Evolutionary conservation across 2,113 vertebrate species (phyloP).

Genomic region (Sisor rabdophorus): DNA sequence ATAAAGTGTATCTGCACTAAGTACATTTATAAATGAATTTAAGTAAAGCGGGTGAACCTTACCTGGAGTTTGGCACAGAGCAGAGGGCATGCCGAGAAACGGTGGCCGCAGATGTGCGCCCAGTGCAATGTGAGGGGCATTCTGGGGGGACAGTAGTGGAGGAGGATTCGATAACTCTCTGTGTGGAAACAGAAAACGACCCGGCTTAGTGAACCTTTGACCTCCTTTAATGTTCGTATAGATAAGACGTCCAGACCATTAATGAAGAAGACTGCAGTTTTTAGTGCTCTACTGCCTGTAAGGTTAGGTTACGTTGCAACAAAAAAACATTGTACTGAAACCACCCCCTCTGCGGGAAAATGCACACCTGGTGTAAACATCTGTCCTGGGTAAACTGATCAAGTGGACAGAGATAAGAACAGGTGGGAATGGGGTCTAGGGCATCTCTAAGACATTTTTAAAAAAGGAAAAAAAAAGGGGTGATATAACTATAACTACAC

Average conservation of each 20-base stretch:
- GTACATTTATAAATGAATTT: too few relatives aligned
- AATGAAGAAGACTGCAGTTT: not conserved
- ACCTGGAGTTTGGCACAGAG: slow-evolving; percentile 95
- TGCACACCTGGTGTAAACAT: not conserved
- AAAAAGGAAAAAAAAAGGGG: too few relatives aligned
- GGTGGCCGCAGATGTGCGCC: slow-evolving; percentile 92
- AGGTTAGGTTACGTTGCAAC: not conserved
- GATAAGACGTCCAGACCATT: not conserved
- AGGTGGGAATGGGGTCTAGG: not conserved
- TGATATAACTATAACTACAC: too few relatives aligned
- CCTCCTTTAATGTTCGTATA: not conserved
- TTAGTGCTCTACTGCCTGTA: not conserved
- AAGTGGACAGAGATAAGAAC: not conserved
- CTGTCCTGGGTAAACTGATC: not conserved
- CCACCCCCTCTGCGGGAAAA: not conserved
- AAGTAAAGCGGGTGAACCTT: slow-evolving; percentile 51
- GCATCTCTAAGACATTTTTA: not conserved
- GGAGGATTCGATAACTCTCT: slow-evolving; percentile 91
- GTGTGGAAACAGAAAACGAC: slow-evolving; percentile 50
- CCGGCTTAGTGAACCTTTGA: not conserved
- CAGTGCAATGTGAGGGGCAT: slow-evolving; percentile 87
- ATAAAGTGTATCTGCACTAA: not conserved
- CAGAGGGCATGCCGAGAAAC: slow-evolving; percentile 88
- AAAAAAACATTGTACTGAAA: not conserved
- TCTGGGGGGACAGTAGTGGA: slow-evolving; percentile 86